Base-by-base conservation (phyloP, 2,888 invertebrate genomes). In the Stegophylla sp. region DNA sequence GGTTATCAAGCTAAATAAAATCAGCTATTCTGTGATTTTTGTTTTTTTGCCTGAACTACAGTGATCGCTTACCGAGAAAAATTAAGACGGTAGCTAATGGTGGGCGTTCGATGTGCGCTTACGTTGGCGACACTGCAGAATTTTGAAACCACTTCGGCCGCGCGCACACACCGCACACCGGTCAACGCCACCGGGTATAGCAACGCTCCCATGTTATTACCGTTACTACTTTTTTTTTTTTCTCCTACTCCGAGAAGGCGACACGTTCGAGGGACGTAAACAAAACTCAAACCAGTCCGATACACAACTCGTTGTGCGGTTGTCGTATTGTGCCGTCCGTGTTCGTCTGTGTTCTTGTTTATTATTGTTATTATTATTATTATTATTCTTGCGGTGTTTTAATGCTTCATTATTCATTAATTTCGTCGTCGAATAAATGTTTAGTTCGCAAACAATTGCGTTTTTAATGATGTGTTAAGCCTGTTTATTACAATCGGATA, bases 241-340 rank as follows among this genome's bases (percentile, higher is more conserved):
- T n/a, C 63, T 17, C 48, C 45, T 26, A 73, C 73, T n/a, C 63
- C 12, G 53, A 10, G 5, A 26, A 59, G 28, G 12, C 28, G 56
- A 69, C 45, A 79, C 79, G 79, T 71, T 79, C 45, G 41, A 34
- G 48, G 79, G 48, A 69, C 77, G 77, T 77, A 77, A 77, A 77
- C 77, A 77, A 77, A 77, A 77, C n/a, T 28, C 7, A 26, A 77
- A 79, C 79, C 79, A 79, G 79, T 79, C 79, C 79, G 69, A 69
- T 59, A 34, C 79, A n/a, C 59, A 48, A 61, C 71, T 76, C 48
- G 79, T 69, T n/a, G 69, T 63, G 45, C 48, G 79, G 20, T 1
- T n/a, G 59, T 48, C n/a, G 77, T 61, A 3, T 17, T 0, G 13
- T 13, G 3, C 3, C 4, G 3, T 4, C 12, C 20, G 9, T 7